phyloP scores from a whole-genome alignment of 2,888 invertebrate species.

The Andrena marginata region DNA sequence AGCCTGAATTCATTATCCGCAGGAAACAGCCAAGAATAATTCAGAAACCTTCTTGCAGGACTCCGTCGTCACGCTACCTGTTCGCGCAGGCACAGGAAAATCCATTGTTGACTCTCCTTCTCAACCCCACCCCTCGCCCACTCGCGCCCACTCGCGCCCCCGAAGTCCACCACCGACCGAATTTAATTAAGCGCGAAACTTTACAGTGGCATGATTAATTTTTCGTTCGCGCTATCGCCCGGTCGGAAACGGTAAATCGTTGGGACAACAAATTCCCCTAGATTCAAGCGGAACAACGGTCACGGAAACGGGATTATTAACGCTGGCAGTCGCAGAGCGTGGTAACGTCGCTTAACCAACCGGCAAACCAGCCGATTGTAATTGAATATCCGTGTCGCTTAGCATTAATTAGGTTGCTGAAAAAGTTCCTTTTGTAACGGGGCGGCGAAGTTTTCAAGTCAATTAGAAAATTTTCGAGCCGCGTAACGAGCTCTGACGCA shows the following conservation, averaged over 20 bases:
- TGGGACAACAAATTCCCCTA: neutral
- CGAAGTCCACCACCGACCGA: conserved; percentile 9
- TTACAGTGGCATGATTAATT: conserved; percentile 49
- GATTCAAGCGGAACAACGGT: neutral
- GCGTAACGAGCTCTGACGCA: neutral
- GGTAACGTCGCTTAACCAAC: neutral
- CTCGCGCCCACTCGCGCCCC: neutral
- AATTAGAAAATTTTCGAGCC: conserved; percentile 40
- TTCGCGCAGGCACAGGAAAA: neutral
- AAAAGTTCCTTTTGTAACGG: conserved; percentile 40
- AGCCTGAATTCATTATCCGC: neutral
- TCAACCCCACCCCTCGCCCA: neutral
- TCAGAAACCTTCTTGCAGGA: conserved; percentile 48
- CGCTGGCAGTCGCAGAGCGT: neutral
- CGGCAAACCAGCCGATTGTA: conserved; percentile 30
- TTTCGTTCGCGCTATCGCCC: conserved; percentile 32
- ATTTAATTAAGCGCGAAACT: conserved; percentile 67
- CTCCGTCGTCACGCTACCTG: neutral
- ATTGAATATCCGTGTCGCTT: conserved; percentile 39
- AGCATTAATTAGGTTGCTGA: conserved; percentile 51
- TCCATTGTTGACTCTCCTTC: neutral
- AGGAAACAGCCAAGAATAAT: conserved; percentile 39
- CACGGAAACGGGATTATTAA: conserved; percentile 9
- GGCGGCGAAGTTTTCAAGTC: conserved; percentile 37
- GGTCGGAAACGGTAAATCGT: conserved; percentile 4